Evolutionary conservation across 2,797 vertebrate genomes (phyloP), one percentile per base, ranked within the genome.

Genomic region (Okamejei kenojei): DNA sequence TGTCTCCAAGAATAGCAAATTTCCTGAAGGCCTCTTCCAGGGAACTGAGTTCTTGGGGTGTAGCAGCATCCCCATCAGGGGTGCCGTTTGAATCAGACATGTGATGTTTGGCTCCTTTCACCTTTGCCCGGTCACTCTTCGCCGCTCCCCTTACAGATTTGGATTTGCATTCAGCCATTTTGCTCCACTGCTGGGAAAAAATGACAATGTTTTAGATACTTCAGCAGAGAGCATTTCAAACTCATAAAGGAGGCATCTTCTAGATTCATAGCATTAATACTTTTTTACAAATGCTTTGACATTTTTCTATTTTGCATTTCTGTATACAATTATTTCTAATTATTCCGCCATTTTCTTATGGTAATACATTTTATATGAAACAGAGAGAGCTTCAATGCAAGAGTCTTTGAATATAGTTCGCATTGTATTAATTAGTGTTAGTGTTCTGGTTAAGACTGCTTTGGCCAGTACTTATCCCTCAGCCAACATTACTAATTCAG

Each of bases 1-100:
- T 98, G 95, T 99, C 98, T 8, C 98, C 98, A 0, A 99, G 98
- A 94, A 99, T 97, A 0, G 98, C 98, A 71, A 99, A 99, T 93
- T 97, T 97, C 23, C 97, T 96, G 94, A 99, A 99, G 6, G 98
- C 96, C 94, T 99, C 98, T 95, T 99, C 98, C 93, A 99, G 95
- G 91, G 97, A 97, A 0, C 98, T 98, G 93, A 98, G 5, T 94
- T 98, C 98, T 7, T 97, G 96, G 0, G 96, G 97, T 0, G 95
- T 95, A 0, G 95, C 96, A 93, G 95, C 96, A 0, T 97, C 98
- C 3, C 98, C 98, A 0, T 95, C 95, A 23, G 45, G 45, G 45
- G 97, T 97, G 19, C 98, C 98, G 65, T 98, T 99, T 0, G 98
- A 97, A 7, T 98, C 98, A 0, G 96, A 94, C 0, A 98, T 98